Conservation (phyloP, 2,797 vertebrate species). For the Menidia menidia region DNA sequence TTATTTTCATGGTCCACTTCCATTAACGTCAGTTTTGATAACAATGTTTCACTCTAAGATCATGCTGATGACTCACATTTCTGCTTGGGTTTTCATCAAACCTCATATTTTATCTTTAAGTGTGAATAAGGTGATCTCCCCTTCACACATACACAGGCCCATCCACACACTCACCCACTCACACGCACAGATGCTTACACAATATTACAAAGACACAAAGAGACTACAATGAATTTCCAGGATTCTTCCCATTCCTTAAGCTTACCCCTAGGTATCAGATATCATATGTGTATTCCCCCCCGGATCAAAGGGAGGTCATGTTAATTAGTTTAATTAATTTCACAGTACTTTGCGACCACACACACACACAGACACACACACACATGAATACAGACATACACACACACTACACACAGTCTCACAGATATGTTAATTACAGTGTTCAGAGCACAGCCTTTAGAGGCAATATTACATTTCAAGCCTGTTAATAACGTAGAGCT, state of each 20-base stretch:
- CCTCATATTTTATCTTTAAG: constrained; percentile 7
- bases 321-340: constrained; percentile 84
- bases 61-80: neutral
- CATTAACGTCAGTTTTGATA: neutral
- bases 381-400: neutral
- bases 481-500: neutral
- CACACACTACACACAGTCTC: neutral
- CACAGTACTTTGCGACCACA: constrained; percentile 72
- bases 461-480: neutral
- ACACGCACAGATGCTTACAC: constrained; percentile 6
- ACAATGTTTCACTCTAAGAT: neutral
- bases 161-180: neutral
- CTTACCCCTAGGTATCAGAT: constrained; percentile 73
- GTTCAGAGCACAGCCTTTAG: neutral
- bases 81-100: neutral
- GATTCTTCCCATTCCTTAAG: constrained; percentile 56
- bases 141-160: neutral
- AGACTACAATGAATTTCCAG: constrained; percentile 24
- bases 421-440: constrained; percentile 3
- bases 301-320: constrained; percentile 82
- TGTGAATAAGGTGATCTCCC: constrained; percentile 15
- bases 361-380: neutral
- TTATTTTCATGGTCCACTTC: neutral
- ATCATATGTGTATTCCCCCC: constrained; percentile 78
- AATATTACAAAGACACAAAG: constrained; percentile 1